Base-by-base conservation (phyloP, 2,113 vertebrate genomes). In the Bombycilla garrulus region DNA sequence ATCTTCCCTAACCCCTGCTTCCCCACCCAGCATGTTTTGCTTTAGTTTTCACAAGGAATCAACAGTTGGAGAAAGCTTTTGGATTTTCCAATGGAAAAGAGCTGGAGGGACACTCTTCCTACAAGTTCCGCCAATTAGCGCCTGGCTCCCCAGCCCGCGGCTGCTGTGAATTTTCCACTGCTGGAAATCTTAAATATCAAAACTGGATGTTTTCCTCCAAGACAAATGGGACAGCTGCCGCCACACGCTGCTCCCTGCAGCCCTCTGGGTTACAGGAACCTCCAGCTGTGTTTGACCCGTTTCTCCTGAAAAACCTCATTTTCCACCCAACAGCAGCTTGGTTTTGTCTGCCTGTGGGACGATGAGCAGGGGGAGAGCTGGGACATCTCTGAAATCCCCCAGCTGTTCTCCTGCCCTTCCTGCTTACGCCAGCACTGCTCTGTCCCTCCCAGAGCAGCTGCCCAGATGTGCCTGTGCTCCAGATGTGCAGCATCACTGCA, bases 1-100 rank as follows among this genome's bases (percentile, higher is more conserved):
- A 81, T 11, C 88, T 92, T 74, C 86, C 53, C 65, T 70, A 48
- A 5, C 9, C 38, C 38, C 71, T 24, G 28, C 22, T 83, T 56
- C 92, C 81, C 92, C 42, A 2, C 62, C 85, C 83, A 53, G 82
- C 1, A 2, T 81, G 90, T 64, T 95, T 95, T 90, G 88, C 72
- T 90, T 92, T n/a, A 67, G 56, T 73, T 93, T 83, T 93, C 24
- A 66, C 29, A 60, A 97, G 83, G 74, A 89, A 96, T 91, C 92
- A 97, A 95, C 82, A 93, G 77, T n/a, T 91, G 90, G 93, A 88
- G 80, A 66, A 92, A 74, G 65, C 47, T 56, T 60, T 86, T 92
- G 94, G 86, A 94, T 95, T 93, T 94, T 97, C 92, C 92, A 71
- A 58, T 96, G 94, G 92, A 96, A 97, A 96, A 91, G 95, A 91